A percentile compares a stretch with the other conserved stretches of the same genome.
Conservation (phyloP, 2,888 invertebrate genomes). For the Watsonalla binaria region DNA sequence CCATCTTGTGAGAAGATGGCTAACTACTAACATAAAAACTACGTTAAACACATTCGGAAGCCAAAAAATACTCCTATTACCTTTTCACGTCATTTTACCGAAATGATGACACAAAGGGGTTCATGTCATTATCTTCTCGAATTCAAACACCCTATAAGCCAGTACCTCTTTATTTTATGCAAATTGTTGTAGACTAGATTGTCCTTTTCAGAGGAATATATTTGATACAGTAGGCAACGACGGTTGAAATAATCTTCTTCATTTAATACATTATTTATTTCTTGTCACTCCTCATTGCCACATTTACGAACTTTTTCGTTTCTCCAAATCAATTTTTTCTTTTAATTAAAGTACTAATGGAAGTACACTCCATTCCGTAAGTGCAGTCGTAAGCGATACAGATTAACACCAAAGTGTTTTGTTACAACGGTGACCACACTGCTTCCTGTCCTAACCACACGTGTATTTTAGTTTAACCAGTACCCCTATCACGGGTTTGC, state of each 20-base stretch:
- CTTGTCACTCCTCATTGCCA: no score
- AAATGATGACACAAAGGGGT: not conserved
- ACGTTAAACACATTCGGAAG: no score
- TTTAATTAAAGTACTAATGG: not conserved
- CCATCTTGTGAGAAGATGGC: no score
- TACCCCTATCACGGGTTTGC: no score
- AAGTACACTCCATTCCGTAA: not conserved
- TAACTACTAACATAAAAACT: no score
- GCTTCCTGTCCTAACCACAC: not conserved
- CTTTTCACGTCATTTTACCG: not conserved
- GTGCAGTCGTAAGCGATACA: not conserved
- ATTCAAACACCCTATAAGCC: no score
- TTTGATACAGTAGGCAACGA: not conserved
- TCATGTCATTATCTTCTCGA: no score
- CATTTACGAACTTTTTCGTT: no score
- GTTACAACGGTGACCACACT: slow-evolving; percentile 15
- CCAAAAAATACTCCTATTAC: not conserved
- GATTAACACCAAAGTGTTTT: slow-evolving; percentile 6
- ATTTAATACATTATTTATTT: no score
- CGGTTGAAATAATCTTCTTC: no score
- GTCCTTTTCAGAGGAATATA: not conserved
- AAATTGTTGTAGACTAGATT: not conserved
- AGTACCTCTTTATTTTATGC: not conserved
- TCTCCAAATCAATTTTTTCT: no score
- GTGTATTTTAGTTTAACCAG: not conserved